These are phyloP conservation scores for Pemphigus obesinymphae DNA, from an alignment of 1,140 invertebrate species.

Conservation along the genomic window DNA sequence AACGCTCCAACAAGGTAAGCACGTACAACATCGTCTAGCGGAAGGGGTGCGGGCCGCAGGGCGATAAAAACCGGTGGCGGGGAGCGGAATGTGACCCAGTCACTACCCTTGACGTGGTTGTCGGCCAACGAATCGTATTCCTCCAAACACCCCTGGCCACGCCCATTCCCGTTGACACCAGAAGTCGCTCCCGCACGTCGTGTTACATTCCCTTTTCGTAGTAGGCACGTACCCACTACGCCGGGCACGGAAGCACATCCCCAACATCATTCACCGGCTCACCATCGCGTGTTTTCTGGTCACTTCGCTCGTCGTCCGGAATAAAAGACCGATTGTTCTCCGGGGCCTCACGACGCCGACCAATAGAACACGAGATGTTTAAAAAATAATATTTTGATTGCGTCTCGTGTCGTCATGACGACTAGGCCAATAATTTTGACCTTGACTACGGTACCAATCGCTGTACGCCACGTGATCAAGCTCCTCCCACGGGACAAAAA, in stretches of 20 bases:
- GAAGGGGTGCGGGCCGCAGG: neutral
- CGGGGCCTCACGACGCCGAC: neutral
- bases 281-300: neutral
- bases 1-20: slow-evolving; percentile 81
- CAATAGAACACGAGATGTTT: neutral
- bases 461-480: neutral
- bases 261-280: too few species aligned
- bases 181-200: neutral
- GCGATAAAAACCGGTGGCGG: too few species aligned
- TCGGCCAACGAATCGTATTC: too few species aligned
- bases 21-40: too few species aligned
- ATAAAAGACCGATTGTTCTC: neutral
- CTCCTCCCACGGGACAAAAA: neutral
- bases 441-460: neutral
- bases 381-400: neutral
- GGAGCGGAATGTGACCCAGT: too few species aligned
- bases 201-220: too few species aligned
- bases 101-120: too few species aligned
- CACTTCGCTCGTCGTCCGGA: neutral
- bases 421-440: neutral
- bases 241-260: too few species aligned
- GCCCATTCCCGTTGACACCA: neutral
- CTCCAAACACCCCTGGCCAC: too few species aligned
- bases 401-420: neutral
- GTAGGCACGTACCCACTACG: too few species aligned